A percentile compares a stretch with the other conserved stretches of the same genome.
These are phyloP conservation scores for Premnoplex brunnescens DNA, from an alignment of 2,797 vertebrate genomes.

Conservation along the genomic window DNA sequence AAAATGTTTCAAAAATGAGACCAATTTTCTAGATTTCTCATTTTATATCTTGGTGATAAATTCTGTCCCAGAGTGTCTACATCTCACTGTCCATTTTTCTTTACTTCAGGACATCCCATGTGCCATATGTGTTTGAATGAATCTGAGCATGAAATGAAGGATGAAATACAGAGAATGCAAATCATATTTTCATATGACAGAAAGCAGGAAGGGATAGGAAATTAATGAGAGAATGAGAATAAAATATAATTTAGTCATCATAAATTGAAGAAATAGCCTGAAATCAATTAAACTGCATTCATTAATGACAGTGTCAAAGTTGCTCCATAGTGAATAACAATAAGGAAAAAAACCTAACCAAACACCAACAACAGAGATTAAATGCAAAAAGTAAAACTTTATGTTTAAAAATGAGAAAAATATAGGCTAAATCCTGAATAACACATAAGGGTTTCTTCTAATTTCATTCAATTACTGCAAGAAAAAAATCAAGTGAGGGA, in stretches of 20 bases:
- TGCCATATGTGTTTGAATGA: not conserved
- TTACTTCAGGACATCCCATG: not conserved
- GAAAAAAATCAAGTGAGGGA: not conserved
- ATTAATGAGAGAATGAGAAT: not conserved
- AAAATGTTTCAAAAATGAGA: not conserved
- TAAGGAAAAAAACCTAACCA: not conserved
- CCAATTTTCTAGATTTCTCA: not conserved
- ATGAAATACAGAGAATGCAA: not conserved
- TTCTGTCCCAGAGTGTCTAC: not conserved
- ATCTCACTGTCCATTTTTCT: not conserved
- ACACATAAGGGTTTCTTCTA: not conserved
- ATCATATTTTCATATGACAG: conserved; percentile 3
- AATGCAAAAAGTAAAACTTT: not conserved
- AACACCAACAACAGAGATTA: not conserved
- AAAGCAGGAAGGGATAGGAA: not conserved
- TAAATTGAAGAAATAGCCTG: not conserved
- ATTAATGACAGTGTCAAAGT: not conserved
- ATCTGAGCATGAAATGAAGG: not conserved
- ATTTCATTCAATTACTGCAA: not conserved
- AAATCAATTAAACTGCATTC: conserved; percentile 8
- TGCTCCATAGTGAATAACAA: not conserved
- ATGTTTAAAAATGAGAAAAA: not conserved
- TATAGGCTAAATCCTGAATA: not conserved
- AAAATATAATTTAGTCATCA: not conserved
- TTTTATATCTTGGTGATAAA: not conserved